Conservation (phyloP, 2,888 invertebrate genomes). For the Hypselothyrea guttata region DNA sequence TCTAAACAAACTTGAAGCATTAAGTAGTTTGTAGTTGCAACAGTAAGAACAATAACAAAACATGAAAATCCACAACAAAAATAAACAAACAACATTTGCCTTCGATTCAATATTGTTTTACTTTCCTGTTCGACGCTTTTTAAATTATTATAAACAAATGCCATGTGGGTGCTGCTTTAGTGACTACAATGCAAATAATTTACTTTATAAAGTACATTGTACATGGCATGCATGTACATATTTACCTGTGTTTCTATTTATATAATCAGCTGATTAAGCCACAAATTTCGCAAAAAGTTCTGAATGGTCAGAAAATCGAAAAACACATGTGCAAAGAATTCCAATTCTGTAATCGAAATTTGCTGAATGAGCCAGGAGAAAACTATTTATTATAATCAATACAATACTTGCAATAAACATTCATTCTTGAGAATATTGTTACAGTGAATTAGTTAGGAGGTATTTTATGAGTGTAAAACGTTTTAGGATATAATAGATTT, state of each 20-base stretch:
- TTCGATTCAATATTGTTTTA: slow-evolving; percentile 24
- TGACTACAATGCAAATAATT: slow-evolving; percentile 65
- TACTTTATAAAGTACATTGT: slow-evolving; percentile 27
- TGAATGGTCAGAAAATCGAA: slow-evolving; percentile 14
- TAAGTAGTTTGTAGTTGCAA: slow-evolving; percentile 18
- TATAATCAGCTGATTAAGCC: slow-evolving; percentile 44
- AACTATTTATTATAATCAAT: too few species aligned
- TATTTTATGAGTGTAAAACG: too few species aligned
- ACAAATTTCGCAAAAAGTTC: slow-evolving; percentile 21
- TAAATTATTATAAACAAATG: slow-evolving; percentile 71
- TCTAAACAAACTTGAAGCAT: slow-evolving; percentile 30
- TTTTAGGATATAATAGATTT: too few species aligned
- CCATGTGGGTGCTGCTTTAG: slow-evolving; percentile 58
- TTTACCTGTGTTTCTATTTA: slow-evolving; percentile 22
- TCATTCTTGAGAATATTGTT: not conserved
- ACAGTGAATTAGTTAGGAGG: too few species aligned
- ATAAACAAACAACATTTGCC: slow-evolving; percentile 41
- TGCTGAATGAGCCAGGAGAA: slow-evolving; percentile 2
- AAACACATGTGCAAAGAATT: slow-evolving; percentile 23
- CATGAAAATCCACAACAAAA: slow-evolving; percentile 2
- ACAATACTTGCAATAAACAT: not conserved
- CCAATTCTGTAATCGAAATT: not conserved
- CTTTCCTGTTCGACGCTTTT: slow-evolving; percentile 52
- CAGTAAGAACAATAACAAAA: slow-evolving; percentile 10
- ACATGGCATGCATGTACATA: not conserved